Evolutionary conservation across 2,113 vertebrate species (phyloP), one percentile per base, ranked within the genome.

Genomic region (Gila orcuttii): DNA sequence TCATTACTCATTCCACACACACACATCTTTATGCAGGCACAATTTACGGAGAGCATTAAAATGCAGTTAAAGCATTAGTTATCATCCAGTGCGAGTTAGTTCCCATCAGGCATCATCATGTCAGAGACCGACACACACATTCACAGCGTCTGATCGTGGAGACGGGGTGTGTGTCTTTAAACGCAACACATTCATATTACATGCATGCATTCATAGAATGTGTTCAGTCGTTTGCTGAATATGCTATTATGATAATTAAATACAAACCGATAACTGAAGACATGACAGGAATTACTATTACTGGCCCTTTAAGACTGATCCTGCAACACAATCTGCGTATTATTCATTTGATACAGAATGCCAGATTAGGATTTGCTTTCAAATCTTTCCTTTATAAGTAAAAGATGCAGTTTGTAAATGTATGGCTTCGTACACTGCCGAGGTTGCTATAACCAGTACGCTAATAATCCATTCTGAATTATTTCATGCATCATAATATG

Each of bases 231-330:
- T 68, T 19, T 68, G 8, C 19, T 69, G 8, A 21, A 39, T 12
- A 21, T 42, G 68, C 23, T 4, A 39, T 23, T 39, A 39, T 39
- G 33, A 39, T 57, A 6, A 57, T 57, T 57, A 57, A 8, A 55
- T 69, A 8, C 9, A 36, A 4, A 19, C 15, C 28, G 15, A 10
- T 69, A 21, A 21, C 68, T 39, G 19, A 71, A 39, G 36, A 36
- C 19, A 0, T 12, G 36, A 21, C 68, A 39, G 0, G 2, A 39
- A 39, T 71, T 4, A 39, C 33, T 23, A 21, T 23, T 2, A 71
- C 68, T 71, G 68, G 68, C 68, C 36, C 68, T 71, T n/a, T 71
- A 71, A 71, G 36, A 42, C 33, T 23, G 66, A 68, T 33, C 13
- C 64, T 31, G 28, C 62, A 31, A 64, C 25, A 28, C 12, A 13